These are phyloP conservation scores for Cotesia glomerata DNA, from an alignment of 1,140 invertebrate genomes.

Conservation along the genomic window DNA sequence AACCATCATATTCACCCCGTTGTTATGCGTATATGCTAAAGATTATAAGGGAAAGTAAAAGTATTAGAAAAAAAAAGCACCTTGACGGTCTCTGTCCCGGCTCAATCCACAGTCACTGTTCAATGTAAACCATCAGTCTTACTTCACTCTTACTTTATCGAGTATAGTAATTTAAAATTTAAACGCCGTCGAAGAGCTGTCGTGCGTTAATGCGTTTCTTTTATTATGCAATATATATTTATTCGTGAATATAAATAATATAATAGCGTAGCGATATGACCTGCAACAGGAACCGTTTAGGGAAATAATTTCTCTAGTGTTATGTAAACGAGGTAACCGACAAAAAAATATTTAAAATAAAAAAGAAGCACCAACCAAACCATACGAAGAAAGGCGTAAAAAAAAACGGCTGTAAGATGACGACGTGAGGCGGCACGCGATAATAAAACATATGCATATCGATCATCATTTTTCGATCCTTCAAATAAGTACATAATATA, in stretches of 20 bases:
- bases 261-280: constrained; percentile 9
- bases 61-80: constrained; percentile 2
- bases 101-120: background rate
- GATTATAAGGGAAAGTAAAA: background rate
- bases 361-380: background rate
- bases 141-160: background rate
- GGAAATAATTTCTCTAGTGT: constrained; percentile 29
- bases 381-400: background rate
- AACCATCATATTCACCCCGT: too few relatives aligned
- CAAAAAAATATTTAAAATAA: constrained; percentile 17
- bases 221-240: constrained; percentile 27
- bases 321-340: constrained; percentile 25
- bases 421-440: background rate
- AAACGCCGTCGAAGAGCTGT: background rate
- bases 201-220: constrained; percentile 23
- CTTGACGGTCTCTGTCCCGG: background rate
- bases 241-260: too few relatives aligned
- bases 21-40: too few relatives aligned
- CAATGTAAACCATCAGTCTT: too few relatives aligned
- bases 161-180: background rate
- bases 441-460: constrained; percentile 25
- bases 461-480: constrained; percentile 29
- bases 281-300: constrained; percentile 27
- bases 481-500: background rate
- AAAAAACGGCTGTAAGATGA: background rate